Base-by-base conservation (phyloP, 2,888 invertebrate species). In the Xestia rhomboidea region DNA sequence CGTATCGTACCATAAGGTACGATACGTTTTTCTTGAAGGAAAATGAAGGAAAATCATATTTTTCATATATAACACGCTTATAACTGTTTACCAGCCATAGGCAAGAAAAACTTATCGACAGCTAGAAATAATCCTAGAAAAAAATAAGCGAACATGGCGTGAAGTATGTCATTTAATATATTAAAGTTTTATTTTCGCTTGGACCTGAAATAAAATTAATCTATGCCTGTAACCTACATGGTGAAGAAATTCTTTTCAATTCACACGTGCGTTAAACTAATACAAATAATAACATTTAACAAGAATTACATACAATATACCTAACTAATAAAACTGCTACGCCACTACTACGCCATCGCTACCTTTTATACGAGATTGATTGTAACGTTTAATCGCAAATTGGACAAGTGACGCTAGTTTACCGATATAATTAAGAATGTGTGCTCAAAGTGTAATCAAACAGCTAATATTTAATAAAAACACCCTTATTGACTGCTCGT, bases 401-500 rank as follows among this genome's bases (percentile, higher is more conserved):
- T 76, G 62, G 4, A 30, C 21, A 57, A 69, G 46, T 81, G 79
- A 77, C 70, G 81, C 54, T 73, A 67, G 69, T 79, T 69, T 73
- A 11, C 68, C 11, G 60, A 78, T 71, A 60, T 63, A 38, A 74
- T 74, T 76, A 73, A 21, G 38, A 68, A 62, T 49, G 44, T 70
- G 63, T 64, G 49, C 72, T 77, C 44, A 63, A 72, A 41, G 44
- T 68, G 75, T 79, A 76, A 79, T 68, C 54, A 69, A 77, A 77
- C 44, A 38, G 38, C 63, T 76, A 77, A 83, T 73, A 66, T 77
- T 79, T 81, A 71, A 73, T 79, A 70, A 87, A 82, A 87, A 86
- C 77, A 87, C 73, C 85, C 82, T 71, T 87, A 82, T 87, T 84
- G 70, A 71, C 77, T 68, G 13, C 60, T 82, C 85, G 85, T 87